Percentiles rank a stretch among this genome's conserved stretches.
phyloP scores from a whole-genome alignment of 1,140 invertebrate genomes.

The Leptinotarsa texana region DNA sequence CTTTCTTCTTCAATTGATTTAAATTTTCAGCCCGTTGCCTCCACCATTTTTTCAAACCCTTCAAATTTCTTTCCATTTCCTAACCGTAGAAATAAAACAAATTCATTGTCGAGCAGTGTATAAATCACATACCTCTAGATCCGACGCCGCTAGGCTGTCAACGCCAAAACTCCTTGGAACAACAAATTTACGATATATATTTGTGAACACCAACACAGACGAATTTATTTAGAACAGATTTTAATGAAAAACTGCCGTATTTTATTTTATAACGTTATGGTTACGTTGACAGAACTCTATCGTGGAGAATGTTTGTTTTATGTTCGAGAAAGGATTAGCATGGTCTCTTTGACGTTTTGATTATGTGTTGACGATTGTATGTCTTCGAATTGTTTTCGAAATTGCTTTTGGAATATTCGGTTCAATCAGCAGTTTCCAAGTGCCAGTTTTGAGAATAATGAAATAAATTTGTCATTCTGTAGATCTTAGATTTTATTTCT shows the following conservation, averaged over 20 bases:
- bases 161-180: slow-evolving; percentile 18
- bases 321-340: not conserved
- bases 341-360: not conserved
- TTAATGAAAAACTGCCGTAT: slow-evolving; percentile 18
- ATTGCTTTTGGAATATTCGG: too few species aligned
- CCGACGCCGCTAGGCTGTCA: slow-evolving; percentile 8
- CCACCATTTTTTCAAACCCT: too few species aligned
- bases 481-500: too few species aligned
- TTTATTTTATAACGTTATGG: slow-evolving; percentile 22
- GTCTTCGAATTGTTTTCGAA: not conserved
- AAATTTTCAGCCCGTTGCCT: too few species aligned
- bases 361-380: not conserved
- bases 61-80: too few species aligned
- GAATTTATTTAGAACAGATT: slow-evolving; percentile 16
- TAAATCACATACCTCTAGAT: not conserved
- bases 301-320: slow-evolving; percentile 1
- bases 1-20: too few species aligned
- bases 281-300: not conserved
- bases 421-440: too few species aligned
- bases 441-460: too few species aligned
- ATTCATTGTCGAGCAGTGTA: not conserved
- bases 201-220: slow-evolving; percentile 20
- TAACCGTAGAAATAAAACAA: not conserved
- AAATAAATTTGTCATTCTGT: too few species aligned
- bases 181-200: slow-evolving; percentile 26